These are phyloP conservation scores for Channallabes apus DNA, from an alignment of 2,797 vertebrate genomes.

Conservation along the genomic window DNA sequence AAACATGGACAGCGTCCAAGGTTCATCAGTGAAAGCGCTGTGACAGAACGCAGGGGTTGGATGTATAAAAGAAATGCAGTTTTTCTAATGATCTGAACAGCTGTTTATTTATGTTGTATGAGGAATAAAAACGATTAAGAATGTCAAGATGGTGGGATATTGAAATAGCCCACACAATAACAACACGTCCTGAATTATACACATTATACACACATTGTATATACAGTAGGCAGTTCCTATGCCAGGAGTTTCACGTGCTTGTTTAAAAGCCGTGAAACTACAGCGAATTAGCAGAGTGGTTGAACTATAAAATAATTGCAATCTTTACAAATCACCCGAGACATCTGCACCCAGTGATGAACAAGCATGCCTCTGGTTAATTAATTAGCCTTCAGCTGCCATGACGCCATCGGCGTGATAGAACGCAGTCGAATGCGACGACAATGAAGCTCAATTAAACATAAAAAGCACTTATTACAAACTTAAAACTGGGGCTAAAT, in stretches of 20 bases:
- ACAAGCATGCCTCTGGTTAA: conserved; percentile 7
- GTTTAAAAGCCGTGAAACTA: conserved; percentile 10
- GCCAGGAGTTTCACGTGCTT: background rate
- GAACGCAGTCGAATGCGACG: background rate
- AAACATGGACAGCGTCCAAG: conserved; percentile 33
- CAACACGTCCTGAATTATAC: too few relatives aligned
- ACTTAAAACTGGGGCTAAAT: background rate
- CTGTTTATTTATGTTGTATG: background rate
- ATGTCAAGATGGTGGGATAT: too few relatives aligned
- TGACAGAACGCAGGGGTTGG: background rate
- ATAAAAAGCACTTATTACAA: background rate
- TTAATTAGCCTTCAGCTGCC: conserved; percentile 19
- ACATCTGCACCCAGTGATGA: conserved; percentile 21
- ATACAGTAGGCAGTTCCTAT: background rate
- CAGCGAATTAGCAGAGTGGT: conserved; percentile 2
- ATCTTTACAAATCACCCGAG: conserved; percentile 11
- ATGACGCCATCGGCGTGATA: conserved; percentile 2
- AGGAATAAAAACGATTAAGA: background rate
- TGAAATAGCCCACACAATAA: background rate
- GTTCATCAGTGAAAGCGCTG: conserved; percentile 26
- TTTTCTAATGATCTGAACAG: background rate
- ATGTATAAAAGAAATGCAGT: background rate
- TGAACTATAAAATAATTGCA: background rate
- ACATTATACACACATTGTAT: too few relatives aligned
- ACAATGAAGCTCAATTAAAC: background rate